Base-by-base conservation (phyloP, 2,113 vertebrate genomes). In the Columba janthina region DNA sequence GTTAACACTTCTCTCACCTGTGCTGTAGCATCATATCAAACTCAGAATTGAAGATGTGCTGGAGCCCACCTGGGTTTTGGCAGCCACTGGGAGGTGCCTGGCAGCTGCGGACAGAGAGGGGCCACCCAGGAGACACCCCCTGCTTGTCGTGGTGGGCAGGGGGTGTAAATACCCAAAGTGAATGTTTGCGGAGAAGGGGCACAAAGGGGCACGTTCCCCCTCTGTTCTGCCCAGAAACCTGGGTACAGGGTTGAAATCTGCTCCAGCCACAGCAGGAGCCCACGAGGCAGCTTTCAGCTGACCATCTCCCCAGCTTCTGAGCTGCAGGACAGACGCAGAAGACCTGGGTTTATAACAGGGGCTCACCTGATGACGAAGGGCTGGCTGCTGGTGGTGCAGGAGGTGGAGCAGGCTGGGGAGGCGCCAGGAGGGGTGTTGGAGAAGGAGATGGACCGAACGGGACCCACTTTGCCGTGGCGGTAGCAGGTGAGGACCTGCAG, bases 401-500 rank as follows among this genome's bases (percentile, higher is more conserved):
- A 44, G 42, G 42, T 95, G 17, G 97, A 81, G 19, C 58, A 69
- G 8, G 83, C 79, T n/a, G 29, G 0, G 79, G 64, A 10, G 78
- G 53, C 44, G 8, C 53, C 20, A 3, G 95, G 72, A 2, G 88
- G 91, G 44, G 96, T 85, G 92, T 97, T 98, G 28, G 98, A 98
- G 82, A 99, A 99, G 57, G 99, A 99, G 92, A 99, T 98, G 42
- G 97, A 98, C 10, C 9, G 89, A 70, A 99, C 98, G 36, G 98
- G 56, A 14, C 98, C 98, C 97, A 98, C 92, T 48, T 95, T 94
- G 48, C 99, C 95, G 15, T 98, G 89, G 61, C 85, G 97, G 91
- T 98, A 99, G 96, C 95, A 98, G 86, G 72, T 90, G 46, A 98
- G 91, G 25, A 98, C 69, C 73, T 53, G 90, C 75, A 99, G 97